Base-by-base conservation (phyloP, 2,113 vertebrate genomes). In the Otocyon megalotis region DNA sequence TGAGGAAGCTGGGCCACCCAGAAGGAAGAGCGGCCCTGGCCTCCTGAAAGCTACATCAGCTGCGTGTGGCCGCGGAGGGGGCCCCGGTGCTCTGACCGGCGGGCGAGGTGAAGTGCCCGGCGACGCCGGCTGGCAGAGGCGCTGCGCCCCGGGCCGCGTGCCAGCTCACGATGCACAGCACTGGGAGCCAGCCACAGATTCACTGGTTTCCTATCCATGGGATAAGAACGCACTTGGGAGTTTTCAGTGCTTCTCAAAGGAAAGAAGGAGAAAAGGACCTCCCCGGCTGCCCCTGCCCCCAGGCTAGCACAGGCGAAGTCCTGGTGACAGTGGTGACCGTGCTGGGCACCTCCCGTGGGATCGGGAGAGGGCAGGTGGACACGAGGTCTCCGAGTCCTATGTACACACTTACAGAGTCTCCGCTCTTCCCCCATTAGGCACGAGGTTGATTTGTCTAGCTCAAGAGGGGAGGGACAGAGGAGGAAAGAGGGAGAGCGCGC, bases 381-480 rank as follows among this genome's bases (percentile, higher is more conserved):
- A 96, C 96, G 93, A 97, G 96, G 97, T 93, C 97, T 97, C 98
- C 97, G 43, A 82, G 98, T 98, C 90, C 92, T 98, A 98, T 98
- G 98, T 98, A 99, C 99, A 99, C 50, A 84, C 95, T 97, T 97
- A 98, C 98, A 98, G 96, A 98, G 97, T 98, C 97, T 98, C 99
- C 95, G 92, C 97, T 96, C 97, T 95, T 97, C 97, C 97, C 98
- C 98, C 96, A 87, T 93, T 97, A 99, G 99, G 99, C 99, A 99
- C 99, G 0, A 98, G 98, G 98, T 98, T 98, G 98, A 99, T 99
- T 98, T 99, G 98, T 99, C 98, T 96, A 98, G 98, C 98, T 98
- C 97, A 94, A 96, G 92, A 98, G 87, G 96, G 97, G 97, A 72
- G 60, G 98, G 97, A 65, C 76, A 58, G 92, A 81, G 92, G 93